Evolutionary conservation across 1,140 invertebrate genomes (phyloP).

Genomic region (Micrasema longulum): DNA sequence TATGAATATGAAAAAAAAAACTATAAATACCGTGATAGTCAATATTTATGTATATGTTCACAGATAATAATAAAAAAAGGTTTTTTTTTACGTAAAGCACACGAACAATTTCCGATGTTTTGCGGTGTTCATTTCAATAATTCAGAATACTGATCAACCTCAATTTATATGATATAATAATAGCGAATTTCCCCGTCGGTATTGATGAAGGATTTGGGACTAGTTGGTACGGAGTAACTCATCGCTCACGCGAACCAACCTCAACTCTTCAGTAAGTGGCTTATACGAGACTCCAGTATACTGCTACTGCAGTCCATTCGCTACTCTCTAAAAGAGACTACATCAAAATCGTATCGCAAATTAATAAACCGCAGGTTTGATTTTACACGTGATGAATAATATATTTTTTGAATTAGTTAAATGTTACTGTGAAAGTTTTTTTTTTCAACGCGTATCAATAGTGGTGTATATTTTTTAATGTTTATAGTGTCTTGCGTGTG

Average conservation of each 20-base stretch:
- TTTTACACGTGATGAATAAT: not conserved
- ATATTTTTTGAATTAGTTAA: no score
- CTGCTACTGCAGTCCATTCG: slow-evolving; percentile 43
- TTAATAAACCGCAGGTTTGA: not conserved
- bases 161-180: not conserved
- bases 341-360: slow-evolving; percentile 24
- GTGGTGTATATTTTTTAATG: no score
- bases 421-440: no score
- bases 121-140: not conserved
- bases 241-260: not conserved
- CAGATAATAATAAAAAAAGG: no score
- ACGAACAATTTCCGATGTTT: no score
- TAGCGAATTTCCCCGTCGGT: not conserved
- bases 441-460: no score
- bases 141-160: not conserved
- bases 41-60: no score
- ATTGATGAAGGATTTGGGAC: not conserved
- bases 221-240: slow-evolving; percentile 2
- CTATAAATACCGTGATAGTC: no score
- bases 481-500: no score
- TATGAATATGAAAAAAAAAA: no score
- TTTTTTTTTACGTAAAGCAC: no score
- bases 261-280: not conserved
- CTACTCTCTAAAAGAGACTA: slow-evolving; percentile 44
- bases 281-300: not conserved